Evolutionary conservation across 2,113 vertebrate genomes (phyloP).

Genomic region (Dasypus novemcinctus): DNA sequence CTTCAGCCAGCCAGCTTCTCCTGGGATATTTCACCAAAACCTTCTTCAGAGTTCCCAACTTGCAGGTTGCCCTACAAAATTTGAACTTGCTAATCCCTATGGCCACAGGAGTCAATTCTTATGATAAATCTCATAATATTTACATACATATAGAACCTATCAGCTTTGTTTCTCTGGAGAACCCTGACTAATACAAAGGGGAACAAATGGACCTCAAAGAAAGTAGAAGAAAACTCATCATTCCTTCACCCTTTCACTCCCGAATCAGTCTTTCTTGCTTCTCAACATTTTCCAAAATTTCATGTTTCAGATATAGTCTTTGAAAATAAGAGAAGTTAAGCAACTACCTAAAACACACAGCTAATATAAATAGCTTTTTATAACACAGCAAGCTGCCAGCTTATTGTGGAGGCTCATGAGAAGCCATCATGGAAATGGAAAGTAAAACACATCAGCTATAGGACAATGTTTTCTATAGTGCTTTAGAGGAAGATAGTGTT

Average conservation of each 20-base stretch:
- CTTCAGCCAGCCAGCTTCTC: no score
- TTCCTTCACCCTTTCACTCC: neutral
- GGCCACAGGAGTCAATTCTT: no score
- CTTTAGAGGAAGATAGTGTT: neutral
- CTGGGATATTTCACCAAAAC: no score
- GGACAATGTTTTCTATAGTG: neutral
- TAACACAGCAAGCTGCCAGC: neutral
- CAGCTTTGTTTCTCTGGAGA: no score
- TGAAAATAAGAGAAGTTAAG: slow-evolving; percentile 39
- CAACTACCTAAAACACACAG: neutral
- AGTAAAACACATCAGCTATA: neutral
- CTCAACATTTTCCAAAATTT: slow-evolving; percentile 13
- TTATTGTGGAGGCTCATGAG: neutral
- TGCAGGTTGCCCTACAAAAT: no score
- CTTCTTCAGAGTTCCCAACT: no score
- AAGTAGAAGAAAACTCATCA: neutral
- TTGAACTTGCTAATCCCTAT: no score
- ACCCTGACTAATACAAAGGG: neutral
- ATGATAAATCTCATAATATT: no score
- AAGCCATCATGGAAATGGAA: slow-evolving; percentile 19
- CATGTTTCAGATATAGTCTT: neutral
- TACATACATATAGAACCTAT: no score
- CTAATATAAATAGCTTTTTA: neutral
- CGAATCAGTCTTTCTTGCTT: neutral
- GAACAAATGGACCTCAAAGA: neutral